Base-by-base conservation (phyloP, 2,797 vertebrate genomes). In the Helostoma temminkii region DNA sequence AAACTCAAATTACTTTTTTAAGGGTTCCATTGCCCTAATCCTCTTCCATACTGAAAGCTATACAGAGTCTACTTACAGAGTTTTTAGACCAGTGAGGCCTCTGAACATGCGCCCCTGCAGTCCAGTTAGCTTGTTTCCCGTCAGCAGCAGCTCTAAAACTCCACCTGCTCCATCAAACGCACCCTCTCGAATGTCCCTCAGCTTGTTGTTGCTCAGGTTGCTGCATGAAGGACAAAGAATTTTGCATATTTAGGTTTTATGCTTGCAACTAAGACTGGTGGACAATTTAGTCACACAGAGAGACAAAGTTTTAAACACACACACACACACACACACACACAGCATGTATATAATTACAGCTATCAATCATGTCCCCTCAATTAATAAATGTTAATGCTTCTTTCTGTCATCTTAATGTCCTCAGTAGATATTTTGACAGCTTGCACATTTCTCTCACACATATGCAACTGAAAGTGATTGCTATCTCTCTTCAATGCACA, bases 141-240 rank as follows among this genome's bases (percentile, higher is more conserved):
- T 99, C 82, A 99, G 92, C 80, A 98, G 92, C 78, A 99, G 91
- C 84, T 99, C 97, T 90, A 96, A 88, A 68, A 98, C 95, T 0
- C 95, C 94, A 0, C 83, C 86, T 0, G 96, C 95, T 0, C 97
- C 97, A 0, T 98, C 97, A 6, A 99, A 99, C 0, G 88, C 69
- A 0, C 96, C 97, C 57, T 98, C 97, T 0, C 95, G 94, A 47
- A 99, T 93, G 78, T 99, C 97, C 86, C 95, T 94, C 89, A 99
- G 95, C 89, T 96, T 98, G 74, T 98, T 99, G 93, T 97, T 99
- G 78, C 96, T 98, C 50, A 99, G 91, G 71, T 99, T 99, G 92
- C 97, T 99, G 87, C 34, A 88, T 66, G 57, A 80, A 57, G 6
- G 34, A 73, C 16, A 48, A 65, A 71, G 48, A 73, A 36, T 3